A percentile compares a stretch with the other conserved stretches of the same genome.
These are phyloP conservation scores for Drosophila nasuta DNA, from an alignment of 1,140 invertebrate genomes.

Conservation along the genomic window DNA sequence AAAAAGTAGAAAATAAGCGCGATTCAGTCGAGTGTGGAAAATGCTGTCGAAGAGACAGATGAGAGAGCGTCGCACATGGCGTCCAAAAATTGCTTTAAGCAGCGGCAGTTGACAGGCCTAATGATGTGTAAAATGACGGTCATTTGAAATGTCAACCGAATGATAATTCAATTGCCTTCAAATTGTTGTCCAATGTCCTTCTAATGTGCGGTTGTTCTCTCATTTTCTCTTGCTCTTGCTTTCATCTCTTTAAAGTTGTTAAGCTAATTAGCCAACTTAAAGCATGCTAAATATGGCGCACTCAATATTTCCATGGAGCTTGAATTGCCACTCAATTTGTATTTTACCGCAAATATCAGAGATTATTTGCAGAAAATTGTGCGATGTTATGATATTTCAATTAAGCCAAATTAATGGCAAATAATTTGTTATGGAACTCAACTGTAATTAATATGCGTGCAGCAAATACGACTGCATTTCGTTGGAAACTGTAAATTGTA, in stretches of 20 bases:
- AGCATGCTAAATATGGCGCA: constrained; percentile 6
- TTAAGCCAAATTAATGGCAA: constrained; percentile 24
- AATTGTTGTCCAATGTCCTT: constrained; percentile 17
- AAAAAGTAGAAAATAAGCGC: constrained; percentile 56
- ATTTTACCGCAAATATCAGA: constrained; percentile 46
- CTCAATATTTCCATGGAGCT: not conserved
- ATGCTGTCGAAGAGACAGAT: not conserved
- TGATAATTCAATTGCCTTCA: constrained; percentile 49
- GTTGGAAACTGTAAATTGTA: not conserved
- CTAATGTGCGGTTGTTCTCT: not conserved
- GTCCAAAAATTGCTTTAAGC: constrained; percentile 22
- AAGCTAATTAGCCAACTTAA: constrained; percentile 18
- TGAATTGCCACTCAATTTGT: constrained; percentile 58
- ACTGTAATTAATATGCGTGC: constrained; percentile 16
- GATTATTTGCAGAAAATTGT: constrained; percentile 51
- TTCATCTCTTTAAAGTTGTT: not conserved
- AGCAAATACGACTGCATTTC: not conserved
- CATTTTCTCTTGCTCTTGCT: not conserved
- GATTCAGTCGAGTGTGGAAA: constrained; percentile 49
- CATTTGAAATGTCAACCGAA: constrained; percentile 58
- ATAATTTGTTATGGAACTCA: constrained; percentile 14
- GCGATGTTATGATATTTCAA: constrained; percentile 24
- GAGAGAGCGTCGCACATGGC: constrained; percentile 31
- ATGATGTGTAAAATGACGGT: constrained; percentile 80
- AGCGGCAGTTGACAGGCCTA: constrained; percentile 56